phyloP scores from a whole-genome alignment of 2,113 vertebrate genomes.

The Narcine bancroftii region DNA sequence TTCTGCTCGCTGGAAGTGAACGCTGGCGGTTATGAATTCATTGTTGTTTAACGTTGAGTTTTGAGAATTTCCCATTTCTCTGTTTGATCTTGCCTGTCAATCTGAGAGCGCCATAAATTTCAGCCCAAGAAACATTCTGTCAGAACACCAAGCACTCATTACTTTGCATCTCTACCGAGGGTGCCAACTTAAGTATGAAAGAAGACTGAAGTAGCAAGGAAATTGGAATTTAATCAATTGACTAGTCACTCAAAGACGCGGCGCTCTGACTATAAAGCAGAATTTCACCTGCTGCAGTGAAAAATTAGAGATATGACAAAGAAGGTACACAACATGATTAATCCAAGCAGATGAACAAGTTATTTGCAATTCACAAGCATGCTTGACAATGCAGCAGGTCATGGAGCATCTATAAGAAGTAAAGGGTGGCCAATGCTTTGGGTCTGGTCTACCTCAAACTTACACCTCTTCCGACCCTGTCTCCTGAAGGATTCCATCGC shows the following conservation, averaged over 20 bases:
- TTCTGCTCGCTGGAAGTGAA: neutral
- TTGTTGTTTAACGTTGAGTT: no score
- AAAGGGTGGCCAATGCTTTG: no score
- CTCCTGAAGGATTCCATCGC: no score
- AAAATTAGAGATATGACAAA: neutral
- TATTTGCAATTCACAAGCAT: no score
- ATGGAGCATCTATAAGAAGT: no score
- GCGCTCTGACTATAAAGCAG: neutral
- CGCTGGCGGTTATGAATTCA: neutral
- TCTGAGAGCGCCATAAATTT: neutral
- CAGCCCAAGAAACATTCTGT: neutral
- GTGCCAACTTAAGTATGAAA: neutral
- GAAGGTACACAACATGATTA: neutral
- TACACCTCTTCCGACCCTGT: no score
- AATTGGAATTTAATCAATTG: slow-evolving; percentile 10
- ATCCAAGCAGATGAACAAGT: neutral
- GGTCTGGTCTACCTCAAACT: no score
- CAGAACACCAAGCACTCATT: neutral
- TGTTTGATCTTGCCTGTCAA: neutral
- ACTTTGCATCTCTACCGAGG: neutral
- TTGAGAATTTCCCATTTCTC: neutral
- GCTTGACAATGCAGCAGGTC: no score
- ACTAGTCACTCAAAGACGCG: neutral
- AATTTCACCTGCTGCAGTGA: neutral
- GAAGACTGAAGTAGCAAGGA: neutral